A percentile compares a stretch with the other conserved stretches of the same genome.
phyloP scores from a whole-genome alignment of 1,140 invertebrate genomes.

The Macrobrachium nipponense region DNA sequence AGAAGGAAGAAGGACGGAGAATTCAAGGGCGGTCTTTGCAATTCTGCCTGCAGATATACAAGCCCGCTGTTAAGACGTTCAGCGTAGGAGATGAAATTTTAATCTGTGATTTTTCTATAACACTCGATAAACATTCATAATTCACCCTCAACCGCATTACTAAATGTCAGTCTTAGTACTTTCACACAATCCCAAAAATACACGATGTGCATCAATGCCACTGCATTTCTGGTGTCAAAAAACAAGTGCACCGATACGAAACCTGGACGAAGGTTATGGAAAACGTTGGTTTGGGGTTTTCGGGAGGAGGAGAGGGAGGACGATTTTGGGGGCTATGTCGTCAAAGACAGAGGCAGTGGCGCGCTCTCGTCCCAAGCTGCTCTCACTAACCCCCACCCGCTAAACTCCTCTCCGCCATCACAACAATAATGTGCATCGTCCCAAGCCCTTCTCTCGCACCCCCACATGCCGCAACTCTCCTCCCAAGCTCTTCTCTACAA shows the following conservation, averaged over 20 bases:
- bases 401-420: conserved; percentile 49
- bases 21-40: conserved; percentile 56
- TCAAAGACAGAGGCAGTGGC: conserved; percentile 60
- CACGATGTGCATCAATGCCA: not conserved
- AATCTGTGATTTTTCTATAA: too few relatives aligned
- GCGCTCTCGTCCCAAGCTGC: conserved; percentile 61
- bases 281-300: conserved; percentile 47
- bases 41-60: conserved; percentile 53
- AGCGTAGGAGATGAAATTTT: conserved; percentile 33
- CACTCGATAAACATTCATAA: too few relatives aligned
- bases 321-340: conserved; percentile 32
- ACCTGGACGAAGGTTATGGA: conserved; percentile 59
- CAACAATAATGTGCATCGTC: conserved; percentile 60
- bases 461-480: conserved; percentile 61
- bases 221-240: not conserved
- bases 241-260: conserved; percentile 51
- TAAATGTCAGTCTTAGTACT: not conserved
- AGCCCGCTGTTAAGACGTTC: conserved; percentile 31
- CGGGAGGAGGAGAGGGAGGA: not conserved
- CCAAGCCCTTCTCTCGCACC: conserved; percentile 44
- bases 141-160: too few relatives aligned
- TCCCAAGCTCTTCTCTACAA: conserved; percentile 40
- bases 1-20: conserved; percentile 22
- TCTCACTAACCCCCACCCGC: conserved; percentile 50
- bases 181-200: not conserved